Evolutionary conservation across 2,797 vertebrate genomes (phyloP).

Genomic region (Linurgus olivaceus): DNA sequence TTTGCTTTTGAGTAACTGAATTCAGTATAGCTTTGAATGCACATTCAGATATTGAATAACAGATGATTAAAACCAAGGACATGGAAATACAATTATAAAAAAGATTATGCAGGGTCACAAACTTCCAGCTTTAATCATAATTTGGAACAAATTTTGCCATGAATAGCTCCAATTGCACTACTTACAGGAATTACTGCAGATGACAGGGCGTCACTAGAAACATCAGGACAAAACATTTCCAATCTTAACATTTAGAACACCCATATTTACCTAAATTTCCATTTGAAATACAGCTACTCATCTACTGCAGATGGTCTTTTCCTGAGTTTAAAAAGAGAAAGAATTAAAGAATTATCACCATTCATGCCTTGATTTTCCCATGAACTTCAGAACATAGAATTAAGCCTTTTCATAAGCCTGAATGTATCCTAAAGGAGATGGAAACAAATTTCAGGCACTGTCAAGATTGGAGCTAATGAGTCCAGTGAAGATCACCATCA

Average conservation of each 20-base stretch:
- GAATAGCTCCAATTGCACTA: not conserved
- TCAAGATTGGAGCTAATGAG: not conserved
- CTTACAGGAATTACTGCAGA: not conserved
- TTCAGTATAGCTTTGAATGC: not conserved
- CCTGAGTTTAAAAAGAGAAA: not conserved
- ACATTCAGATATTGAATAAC: not conserved
- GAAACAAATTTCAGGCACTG: not conserved
- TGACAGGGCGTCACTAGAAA: not conserved
- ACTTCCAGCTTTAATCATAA: not conserved
- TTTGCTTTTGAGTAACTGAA: not conserved
- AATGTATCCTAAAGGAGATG: not conserved
- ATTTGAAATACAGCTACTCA: not conserved
- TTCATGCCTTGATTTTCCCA: not conserved
- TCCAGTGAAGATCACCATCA: not conserved
- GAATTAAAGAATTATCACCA: not conserved
- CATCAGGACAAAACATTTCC: not conserved
- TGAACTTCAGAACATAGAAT: not conserved
- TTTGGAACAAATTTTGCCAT: not conserved
- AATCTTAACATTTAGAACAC: not conserved
- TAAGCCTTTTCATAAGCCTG: not conserved
- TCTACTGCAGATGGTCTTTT: not conserved
- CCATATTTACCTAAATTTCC: not conserved
- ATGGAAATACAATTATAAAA: not conserved
- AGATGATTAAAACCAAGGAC: not conserved
- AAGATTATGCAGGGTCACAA: not conserved